Base-by-base conservation (phyloP, 2,888 invertebrate genomes). In the Miltochrista miniata region DNA sequence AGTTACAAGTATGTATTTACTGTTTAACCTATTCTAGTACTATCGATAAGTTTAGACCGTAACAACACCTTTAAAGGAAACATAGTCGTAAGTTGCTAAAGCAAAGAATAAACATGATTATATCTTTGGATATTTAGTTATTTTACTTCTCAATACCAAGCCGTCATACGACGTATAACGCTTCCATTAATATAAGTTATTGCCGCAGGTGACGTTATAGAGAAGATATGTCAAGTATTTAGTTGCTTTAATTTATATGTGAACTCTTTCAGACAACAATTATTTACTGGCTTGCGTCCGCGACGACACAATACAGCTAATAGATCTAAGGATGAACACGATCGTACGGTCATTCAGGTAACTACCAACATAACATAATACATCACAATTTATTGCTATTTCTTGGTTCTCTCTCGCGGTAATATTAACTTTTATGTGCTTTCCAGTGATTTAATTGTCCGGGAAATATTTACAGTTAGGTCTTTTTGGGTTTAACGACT, bases 281-380 rank as follows among this genome's bases (percentile, higher is more conserved):
- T 96, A 96, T 85, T 93, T 99, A 66, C 91, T 99, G 76, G 96
- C 96, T 76, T 98, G 98, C 83, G 97, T 98, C 47, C 93, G 99
- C 71, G 99, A 99, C 85, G 98, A 99, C 89, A 97, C 98, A 14
- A 94, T 99, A 70, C 97, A 97, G 83, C 93, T 99, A 50, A 94
- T 99, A 81, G 99, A 99, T 91, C 93, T 99, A 61, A 94, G 99
- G 79, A 98, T 96, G 95, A 98, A 97, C 90, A 96, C 96, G 85
- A 96, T 98, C 56, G 94, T 98, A 58, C 94, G 95, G 61, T 96
- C 97, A 51, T 98, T 97, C 91, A 95, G 96, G 98, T 98, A 93
- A 49, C n/a, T n/a, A n/a, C 18, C 48, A 18, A 37, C 30, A 7
- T 13, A 31, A 43, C 29, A 44, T 13, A 30, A 39, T 52, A 49